Evolutionary conservation across 2,113 vertebrate genomes (phyloP).

Genomic region (Ibidorhyncha struthersii): DNA sequence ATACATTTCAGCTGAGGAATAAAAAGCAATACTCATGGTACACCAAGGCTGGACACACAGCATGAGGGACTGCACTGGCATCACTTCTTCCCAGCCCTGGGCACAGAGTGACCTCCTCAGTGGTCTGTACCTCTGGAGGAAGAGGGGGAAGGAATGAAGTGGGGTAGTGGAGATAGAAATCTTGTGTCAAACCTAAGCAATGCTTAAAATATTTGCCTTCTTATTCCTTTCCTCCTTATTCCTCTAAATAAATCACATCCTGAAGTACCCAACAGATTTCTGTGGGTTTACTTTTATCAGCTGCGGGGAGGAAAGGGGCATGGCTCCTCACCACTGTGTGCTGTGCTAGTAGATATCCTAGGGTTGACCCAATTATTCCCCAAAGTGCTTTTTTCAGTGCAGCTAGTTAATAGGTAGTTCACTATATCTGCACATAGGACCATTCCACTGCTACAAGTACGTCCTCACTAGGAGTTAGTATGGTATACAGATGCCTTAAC

Average conservation of each 20-base stretch:
- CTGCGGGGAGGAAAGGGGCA: background rate
- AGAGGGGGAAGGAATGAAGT: background rate
- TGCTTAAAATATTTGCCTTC: background rate
- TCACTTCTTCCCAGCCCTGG: accelerated
- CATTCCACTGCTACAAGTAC: background rate
- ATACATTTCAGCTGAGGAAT: background rate
- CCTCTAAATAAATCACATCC: background rate
- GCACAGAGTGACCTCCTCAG: background rate
- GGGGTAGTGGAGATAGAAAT: background rate
- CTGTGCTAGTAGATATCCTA: background rate
- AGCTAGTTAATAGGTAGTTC: background rate
- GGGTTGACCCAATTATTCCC: background rate
- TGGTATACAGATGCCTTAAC: background rate
- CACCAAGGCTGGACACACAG: background rate
- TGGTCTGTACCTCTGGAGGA: background rate
- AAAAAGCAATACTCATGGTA: background rate
- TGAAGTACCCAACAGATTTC: background rate
- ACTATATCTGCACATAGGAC: background rate
- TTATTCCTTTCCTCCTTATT: background rate
- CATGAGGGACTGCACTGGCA: background rate
- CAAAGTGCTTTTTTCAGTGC: background rate
- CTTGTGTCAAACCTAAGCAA: background rate
- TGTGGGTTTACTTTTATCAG: background rate
- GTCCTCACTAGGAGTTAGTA: background rate
- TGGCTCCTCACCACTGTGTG: background rate